These are phyloP conservation scores for Limonius californicus DNA, from an alignment of 1,140 invertebrate species.

Conservation along the genomic window DNA sequence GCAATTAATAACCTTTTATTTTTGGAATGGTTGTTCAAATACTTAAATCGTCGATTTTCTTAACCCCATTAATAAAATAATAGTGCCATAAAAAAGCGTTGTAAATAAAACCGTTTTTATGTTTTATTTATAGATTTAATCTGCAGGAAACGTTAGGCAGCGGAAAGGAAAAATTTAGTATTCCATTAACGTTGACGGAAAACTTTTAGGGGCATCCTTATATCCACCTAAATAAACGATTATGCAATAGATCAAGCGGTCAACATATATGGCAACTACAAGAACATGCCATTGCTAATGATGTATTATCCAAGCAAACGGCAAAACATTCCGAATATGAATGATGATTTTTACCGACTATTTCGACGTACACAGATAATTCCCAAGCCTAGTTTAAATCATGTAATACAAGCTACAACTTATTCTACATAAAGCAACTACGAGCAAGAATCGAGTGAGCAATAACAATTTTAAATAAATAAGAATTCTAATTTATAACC, in stretches of 20 bases:
- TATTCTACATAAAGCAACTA: background rate
- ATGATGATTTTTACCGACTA: conserved; percentile 4
- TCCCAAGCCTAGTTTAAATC: conserved; percentile 7
- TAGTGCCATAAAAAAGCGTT: too few relatives aligned
- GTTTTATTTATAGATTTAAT: too few relatives aligned
- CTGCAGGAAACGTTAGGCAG: too few relatives aligned
- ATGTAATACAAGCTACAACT: background rate
- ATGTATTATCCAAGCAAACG: conserved; percentile 6
- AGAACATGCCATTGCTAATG: conserved; percentile 13
- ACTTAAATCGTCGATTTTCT: too few relatives aligned
- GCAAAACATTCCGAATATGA: conserved; percentile 2
- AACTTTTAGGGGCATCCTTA: too few relatives aligned
- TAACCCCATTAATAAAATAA: too few relatives aligned
- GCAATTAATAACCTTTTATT: too few relatives aligned
- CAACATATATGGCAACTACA: conserved; percentile 5
- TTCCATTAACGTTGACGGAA: background rate
- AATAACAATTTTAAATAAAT: conserved; percentile 10
- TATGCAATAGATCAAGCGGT: conserved; percentile 2
- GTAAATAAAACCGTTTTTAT: too few relatives aligned
- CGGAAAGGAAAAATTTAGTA: too few relatives aligned
- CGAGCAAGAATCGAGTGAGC: background rate
- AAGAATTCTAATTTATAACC: background rate
- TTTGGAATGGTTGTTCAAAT: too few relatives aligned
- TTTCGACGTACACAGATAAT: background rate
- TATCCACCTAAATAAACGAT: background rate